phyloP scores from a whole-genome alignment of 2,888 invertebrate species.

The Gortyna flavago region DNA sequence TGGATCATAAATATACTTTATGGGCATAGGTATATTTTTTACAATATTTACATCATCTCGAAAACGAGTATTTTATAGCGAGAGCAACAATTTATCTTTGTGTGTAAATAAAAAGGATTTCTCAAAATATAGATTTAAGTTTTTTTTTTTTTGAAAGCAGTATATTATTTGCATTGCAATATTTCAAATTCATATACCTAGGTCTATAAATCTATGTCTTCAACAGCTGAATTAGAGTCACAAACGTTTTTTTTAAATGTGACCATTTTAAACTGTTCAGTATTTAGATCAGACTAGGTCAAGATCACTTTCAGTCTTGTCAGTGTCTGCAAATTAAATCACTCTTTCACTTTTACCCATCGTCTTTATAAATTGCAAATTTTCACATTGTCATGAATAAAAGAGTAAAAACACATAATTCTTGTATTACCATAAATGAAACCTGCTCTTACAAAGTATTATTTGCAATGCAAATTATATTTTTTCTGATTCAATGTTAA shows the following conservation, averaged over 20 bases:
- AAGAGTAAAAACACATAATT: background rate
- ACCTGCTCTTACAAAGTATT: slow-evolving; percentile 23
- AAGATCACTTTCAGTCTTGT: slow-evolving; percentile 14
- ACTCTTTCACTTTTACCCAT: slow-evolving; percentile 3
- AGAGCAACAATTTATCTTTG: slow-evolving; percentile 22
- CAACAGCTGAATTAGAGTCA: background rate
- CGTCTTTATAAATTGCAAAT: background rate
- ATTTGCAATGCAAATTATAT: slow-evolving; percentile 61
- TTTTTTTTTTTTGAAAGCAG: background rate
- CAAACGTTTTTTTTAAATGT: background rate
- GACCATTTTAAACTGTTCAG: background rate
- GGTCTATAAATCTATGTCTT: no score
- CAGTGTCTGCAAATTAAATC: slow-evolving; percentile 2
- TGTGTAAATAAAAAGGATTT: slow-evolving; percentile 27
- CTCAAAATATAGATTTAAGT: slow-evolving; percentile 1
- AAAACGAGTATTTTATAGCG: slow-evolving; percentile 36
- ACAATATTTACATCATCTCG: slow-evolving; percentile 64
- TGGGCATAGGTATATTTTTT: slow-evolving; percentile 51
- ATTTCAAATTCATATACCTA: background rate
- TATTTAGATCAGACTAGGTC: background rate
- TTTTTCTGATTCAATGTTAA: slow-evolving; percentile 35
- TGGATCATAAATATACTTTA: slow-evolving; percentile 56
- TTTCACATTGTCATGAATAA: background rate
- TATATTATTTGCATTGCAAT: slow-evolving; percentile 28
- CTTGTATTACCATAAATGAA: slow-evolving; percentile 30